Evolutionary conservation across 1,140 invertebrate species (phyloP).

Genomic region (Lineus longissimus): DNA sequence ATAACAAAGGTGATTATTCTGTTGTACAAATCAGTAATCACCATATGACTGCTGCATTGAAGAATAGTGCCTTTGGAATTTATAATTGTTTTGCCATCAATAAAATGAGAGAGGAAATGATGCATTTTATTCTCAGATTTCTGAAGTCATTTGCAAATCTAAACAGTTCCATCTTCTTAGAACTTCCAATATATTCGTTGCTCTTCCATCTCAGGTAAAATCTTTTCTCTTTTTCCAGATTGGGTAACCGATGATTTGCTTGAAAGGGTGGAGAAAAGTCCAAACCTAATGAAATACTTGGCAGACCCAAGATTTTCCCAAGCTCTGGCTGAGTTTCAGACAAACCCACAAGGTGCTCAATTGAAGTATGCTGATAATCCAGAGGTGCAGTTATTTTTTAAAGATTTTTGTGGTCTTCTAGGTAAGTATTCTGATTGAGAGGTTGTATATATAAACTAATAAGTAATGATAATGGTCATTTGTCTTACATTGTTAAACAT

Average conservation of each 20-base stretch:
- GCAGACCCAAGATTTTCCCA: conserved; percentile 36
- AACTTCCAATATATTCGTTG: no score
- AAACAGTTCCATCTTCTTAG: no score
- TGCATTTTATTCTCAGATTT: no score
- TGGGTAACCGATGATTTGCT: conserved; percentile 47
- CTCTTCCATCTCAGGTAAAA: no score
- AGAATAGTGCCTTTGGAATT: no score
- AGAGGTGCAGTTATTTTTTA: conserved; percentile 38
- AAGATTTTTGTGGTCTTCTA: conserved; percentile 39
- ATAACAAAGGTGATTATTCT: conserved; percentile 31
- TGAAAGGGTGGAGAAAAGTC: conserved; percentile 34
- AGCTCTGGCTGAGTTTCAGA: conserved; percentile 43
- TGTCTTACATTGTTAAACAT: no score
- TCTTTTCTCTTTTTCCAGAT: conserved; percentile 29
- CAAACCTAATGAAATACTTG: conserved; percentile 27
- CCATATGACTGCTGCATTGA: no score
- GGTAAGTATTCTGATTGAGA: conserved; percentile 21
- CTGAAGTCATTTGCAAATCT: no score
- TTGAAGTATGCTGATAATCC: conserved; percentile 37
- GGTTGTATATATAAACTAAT: not conserved
- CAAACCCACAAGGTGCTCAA: conserved; percentile 35
- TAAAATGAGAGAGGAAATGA: no score
- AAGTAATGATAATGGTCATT: not conserved
- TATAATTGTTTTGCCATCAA: no score
- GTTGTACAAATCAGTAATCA: not conserved